Evolutionary conservation across 2,888 invertebrate genomes (phyloP), one percentile per base, ranked within the genome.

Genomic region (Andrena chrysosceles): DNA sequence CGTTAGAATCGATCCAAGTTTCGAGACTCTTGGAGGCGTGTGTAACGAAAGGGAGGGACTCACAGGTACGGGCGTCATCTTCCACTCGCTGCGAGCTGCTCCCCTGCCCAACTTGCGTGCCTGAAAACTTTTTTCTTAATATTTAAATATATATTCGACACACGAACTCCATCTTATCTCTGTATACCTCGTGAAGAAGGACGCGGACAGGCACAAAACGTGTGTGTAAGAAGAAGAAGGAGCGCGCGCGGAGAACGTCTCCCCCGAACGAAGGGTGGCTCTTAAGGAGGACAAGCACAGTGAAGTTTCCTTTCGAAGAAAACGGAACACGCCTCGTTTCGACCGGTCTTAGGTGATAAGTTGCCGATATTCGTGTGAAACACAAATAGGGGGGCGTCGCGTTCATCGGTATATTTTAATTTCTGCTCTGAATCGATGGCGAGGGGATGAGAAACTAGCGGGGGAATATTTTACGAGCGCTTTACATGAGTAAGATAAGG

Each of bases 91-190:
- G 93, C 93, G 93, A 91, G 92, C 93, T 93, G 93, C 93, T 89
- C 89, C 86, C 90, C 89, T 92, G 91, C 93, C 93, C 93, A 91
- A 93, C 90, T 93, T 91, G 93, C 93, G 93, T 93, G 93, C 93
- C 93, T 93, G 90, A 92, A 84, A 87, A 90, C 90, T 89, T 87
- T 89, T 87, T 89, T 89, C 88, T 88, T 89, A 89, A 89, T 87
- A 84, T 85, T 85, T 89, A 89, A 85, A 88, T 89, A 86, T 89
- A 86, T 85, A 89, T 85, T 86, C 84, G 82, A 86, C 73, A 89
- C 81, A 86, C 80, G 76, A 83, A 84, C 84, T 89, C 83, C 85
- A 85, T 75, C 83, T 84, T 82, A 88, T 89, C 85, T 88, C 87
- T 89, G 87, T 86, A 88, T 84, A 89, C 82, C 85, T 87, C 76